Evolutionary conservation across 1,140 invertebrate species (phyloP), one percentile per base, ranked within the genome.

Genomic region (Aporrectodea caliginosa): DNA sequence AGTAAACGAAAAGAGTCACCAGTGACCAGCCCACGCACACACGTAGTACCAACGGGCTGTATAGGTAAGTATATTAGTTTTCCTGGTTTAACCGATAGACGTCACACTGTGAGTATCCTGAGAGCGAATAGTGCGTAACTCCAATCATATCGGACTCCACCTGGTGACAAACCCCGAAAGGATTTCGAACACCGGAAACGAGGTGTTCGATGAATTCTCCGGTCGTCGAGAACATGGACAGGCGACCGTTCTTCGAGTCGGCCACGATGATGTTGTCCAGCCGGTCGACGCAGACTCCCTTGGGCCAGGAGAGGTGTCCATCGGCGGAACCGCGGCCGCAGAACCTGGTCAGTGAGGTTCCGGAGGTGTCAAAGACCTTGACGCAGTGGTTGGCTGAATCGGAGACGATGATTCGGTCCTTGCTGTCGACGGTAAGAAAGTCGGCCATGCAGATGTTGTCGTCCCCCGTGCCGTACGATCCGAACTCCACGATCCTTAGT

Each of bases 201-300:
- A 85, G 2, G 72, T 84, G 81, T 30, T 82, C 79, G 14, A 83
- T 72, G 35, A 84, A 85, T 1, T 79, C 77, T 6, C 85, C 85
- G 27, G 77, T 69, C 16, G 79, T 58, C 22, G 71, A 78, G 70
- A 84, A 85, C 75, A 82, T 79, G 14, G 83, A 82, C 0, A 85
- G 77, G 0, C 95, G 91, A 88, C 96, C 95, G 86, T 98, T 97
- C 83, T 94, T 93, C 81, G 94, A 91, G 87, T 97, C 95, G 1
- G 95, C 94, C 0, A 98, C 91, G 22, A 95, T 90, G 16, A 97
- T 92, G 82, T 94, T 91, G 0, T 94, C 93, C 71, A 92, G 90
- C 73, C 91, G 90, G 85, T 96, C 93, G 35, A 93, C 92, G 80
- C 93, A 93, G 1, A 98, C 90, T 0, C 96, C 96, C 94, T 96